Percentiles rank a stretch among this genome's conserved stretches.
Conservation (phyloP, 92 coral and sea anemone species). For the Anthopleura xanthogrammica region DNA sequence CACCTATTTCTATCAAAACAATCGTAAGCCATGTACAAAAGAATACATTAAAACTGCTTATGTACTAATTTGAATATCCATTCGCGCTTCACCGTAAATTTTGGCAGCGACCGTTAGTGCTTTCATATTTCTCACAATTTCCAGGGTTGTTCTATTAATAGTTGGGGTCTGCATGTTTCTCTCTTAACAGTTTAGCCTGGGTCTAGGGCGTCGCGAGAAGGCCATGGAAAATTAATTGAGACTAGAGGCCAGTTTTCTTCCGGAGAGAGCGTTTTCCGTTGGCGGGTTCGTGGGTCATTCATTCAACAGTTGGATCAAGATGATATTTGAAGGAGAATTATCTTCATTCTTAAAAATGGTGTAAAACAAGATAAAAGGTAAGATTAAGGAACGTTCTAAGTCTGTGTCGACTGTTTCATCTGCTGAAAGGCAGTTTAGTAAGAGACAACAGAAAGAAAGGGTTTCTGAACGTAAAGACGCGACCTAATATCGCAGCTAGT, state of each 20-base stretch:
- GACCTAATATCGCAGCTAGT: neutral
- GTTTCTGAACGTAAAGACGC: neutral
- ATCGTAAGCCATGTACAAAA: constrained; percentile 44
- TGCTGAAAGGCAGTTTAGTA: neutral
- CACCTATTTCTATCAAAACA: constrained; percentile 16
- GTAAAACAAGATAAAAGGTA: neutral
- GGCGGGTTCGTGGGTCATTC: neutral
- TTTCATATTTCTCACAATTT: neutral
- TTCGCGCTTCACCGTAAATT: neutral
- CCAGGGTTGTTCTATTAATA: neutral
- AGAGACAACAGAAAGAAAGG: neutral
- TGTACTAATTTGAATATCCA: constrained; percentile 21
- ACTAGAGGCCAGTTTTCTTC: neutral
- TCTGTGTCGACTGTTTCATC: neutral
- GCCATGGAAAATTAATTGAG: neutral
- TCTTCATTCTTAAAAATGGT: neutral
- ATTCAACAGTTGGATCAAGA: constrained; percentile 19
- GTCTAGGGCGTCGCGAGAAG: neutral
- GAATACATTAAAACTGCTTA: constrained; percentile 40
- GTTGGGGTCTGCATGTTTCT: neutral
- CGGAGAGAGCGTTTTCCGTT: neutral
- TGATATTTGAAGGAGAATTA: neutral
- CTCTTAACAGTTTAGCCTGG: neutral
- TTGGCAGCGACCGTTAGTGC: neutral
- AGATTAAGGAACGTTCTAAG: neutral